Evolutionary conservation across 2,888 invertebrate genomes (phyloP).

Genomic region (Callyntrura guangdongensis): DNA sequence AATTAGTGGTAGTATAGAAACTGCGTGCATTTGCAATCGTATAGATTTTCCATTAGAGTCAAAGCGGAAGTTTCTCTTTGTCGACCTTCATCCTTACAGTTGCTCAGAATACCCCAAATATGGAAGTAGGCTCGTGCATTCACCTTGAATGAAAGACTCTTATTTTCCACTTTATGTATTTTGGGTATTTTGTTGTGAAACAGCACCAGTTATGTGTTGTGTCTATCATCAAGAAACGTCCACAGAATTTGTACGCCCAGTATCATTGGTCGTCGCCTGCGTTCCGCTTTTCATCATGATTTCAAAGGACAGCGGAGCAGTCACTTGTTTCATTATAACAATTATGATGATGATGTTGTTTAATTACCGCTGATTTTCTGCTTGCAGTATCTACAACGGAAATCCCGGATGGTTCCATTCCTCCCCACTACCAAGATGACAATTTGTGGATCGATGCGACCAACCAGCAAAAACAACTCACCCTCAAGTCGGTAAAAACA

Average conservation of each 20-base stretch:
- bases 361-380: conserved; percentile 66
- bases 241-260: background rate
- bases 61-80: too few species aligned
- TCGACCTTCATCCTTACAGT: conserved; percentile 2
- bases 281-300: background rate
- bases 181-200: too few species aligned
- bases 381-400: conserved; percentile 84
- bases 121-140: background rate
- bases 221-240: background rate
- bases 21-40: background rate
- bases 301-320: too few species aligned
- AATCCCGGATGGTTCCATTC: conserved; percentile 85
- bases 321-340: conserved; percentile 27
- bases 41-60: too few species aligned
- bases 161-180: too few species aligned
- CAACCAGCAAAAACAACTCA: conserved; percentile 81
- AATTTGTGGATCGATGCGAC: conserved; percentile 84
- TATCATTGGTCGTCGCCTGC: background rate
- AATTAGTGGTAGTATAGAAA: background rate
- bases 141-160: too few species aligned
- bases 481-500: conserved; percentile 83
- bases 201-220: too few species aligned
- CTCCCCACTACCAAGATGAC: conserved; percentile 84
- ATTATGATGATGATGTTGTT: too few species aligned
- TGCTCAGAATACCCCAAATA: conserved; percentile 17